Base-by-base conservation (phyloP, 2,797 vertebrate species). In the Poecilia gillii region DNA sequence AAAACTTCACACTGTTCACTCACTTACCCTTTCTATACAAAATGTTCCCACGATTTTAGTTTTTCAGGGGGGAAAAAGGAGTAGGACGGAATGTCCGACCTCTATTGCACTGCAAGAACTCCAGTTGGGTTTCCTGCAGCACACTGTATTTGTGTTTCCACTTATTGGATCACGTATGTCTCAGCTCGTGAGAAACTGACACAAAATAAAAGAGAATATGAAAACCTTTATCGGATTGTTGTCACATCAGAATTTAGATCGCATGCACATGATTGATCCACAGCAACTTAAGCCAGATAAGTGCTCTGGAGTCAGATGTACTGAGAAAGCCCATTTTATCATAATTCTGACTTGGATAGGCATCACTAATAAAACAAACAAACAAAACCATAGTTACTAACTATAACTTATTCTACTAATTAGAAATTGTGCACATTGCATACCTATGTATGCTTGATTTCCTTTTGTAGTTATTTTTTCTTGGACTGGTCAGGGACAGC, bases 101-200 rank as follows among this genome's bases (percentile, higher is more conserved):
- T 72, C 39, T 36, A 14, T 51, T 81, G 20, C 20, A 51, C 49
- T 23, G 20, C 49, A 8, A 23, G 20, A 51, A 51, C 49, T 51
- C 49, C 49, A 46, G 68, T 75, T 79, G 74, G 25, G 74, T 77
- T 82, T 87, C 72, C 72, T 75, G 80, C 23, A 68, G 46, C 62
- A 74, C n/a, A 28, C 11, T 62, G 5, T 70, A 59, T 73, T 8
- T 75, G 18, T 62, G 31, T 43, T 59, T 85, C 49, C 20, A 70
- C 33, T 80, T 57, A 82, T 78, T 84, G 62, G 53, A 79, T 81
- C 77, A 74, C 74, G 88, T 87, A 77, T 82, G 72, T 76, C 82
- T 85, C 0, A 3, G 71, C 36, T 68, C 36, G 8, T 18, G 0
- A 81, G 78, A 84, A 51, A 82, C 73, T 45, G 68, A 74, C 20